phyloP scores from a whole-genome alignment of 2,113 vertebrate species.

The Varanus komodoensis region DNA sequence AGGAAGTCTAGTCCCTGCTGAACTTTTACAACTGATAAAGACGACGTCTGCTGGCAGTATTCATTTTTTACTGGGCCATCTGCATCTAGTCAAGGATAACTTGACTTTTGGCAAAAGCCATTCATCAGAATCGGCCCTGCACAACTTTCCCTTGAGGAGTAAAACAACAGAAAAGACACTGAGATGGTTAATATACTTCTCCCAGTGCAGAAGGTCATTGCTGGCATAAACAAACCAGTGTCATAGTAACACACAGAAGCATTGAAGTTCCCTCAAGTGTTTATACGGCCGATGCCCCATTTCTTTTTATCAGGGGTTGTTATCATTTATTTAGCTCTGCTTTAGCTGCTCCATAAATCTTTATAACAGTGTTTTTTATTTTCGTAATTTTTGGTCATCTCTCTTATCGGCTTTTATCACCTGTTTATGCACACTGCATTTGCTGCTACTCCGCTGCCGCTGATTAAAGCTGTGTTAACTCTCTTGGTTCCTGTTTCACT shows the following conservation, averaged over 20 bases:
- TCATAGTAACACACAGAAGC: slow-evolving; percentile 78
- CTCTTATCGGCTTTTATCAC: slow-evolving; percentile 71
- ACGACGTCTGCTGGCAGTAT: slow-evolving; percentile 79
- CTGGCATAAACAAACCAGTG: slow-evolving; percentile 77
- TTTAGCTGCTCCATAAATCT: slow-evolving; percentile 77
- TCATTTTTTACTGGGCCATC: slow-evolving; percentile 87
- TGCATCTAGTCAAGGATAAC: slow-evolving; percentile 85
- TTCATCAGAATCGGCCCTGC: slow-evolving; percentile 73
- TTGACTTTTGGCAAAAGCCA: slow-evolving; percentile 77
- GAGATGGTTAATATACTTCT: slow-evolving; percentile 78
- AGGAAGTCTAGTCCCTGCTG: slow-evolving; percentile 81
- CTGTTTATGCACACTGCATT: slow-evolving; percentile 69
- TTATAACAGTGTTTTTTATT: slow-evolving; percentile 72
- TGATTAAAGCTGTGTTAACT: slow-evolving; percentile 39
- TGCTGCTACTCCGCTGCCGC: slow-evolving; percentile 51
- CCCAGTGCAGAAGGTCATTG: slow-evolving; percentile 70
- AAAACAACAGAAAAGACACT: slow-evolving; percentile 72
- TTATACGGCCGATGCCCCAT: slow-evolving; percentile 70
- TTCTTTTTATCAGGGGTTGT: slow-evolving; percentile 74
- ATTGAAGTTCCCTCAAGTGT: slow-evolving; percentile 72
- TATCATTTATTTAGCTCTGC: slow-evolving; percentile 71
- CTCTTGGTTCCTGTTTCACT: slow-evolving; percentile 14
- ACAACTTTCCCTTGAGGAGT: slow-evolving; percentile 70
- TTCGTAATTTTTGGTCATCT: slow-evolving; percentile 74
- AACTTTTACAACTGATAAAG: slow-evolving; percentile 84